Evolutionary conservation across 1,140 invertebrate species (phyloP), one percentile per base, ranked within the genome.

Genomic region (Battus philenor): DNA sequence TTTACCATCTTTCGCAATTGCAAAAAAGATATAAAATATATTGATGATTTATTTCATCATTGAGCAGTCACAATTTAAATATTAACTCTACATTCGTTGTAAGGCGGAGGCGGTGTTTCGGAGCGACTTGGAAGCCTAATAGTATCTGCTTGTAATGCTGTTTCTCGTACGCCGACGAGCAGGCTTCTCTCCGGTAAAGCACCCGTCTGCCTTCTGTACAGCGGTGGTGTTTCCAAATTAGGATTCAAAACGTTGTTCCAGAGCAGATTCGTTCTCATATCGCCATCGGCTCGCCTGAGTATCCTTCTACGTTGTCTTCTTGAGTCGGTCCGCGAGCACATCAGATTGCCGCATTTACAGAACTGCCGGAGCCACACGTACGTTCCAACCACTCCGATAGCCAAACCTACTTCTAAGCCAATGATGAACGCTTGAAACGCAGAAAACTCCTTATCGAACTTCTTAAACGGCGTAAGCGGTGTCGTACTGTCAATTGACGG

Each of bases 41-140:
- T n/a, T n/a, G n/a, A n/a, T n/a, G n/a, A n/a, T n/a, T n/a, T n/a
- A n/a, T n/a, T n/a, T n/a, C n/a, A n/a, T n/a, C n/a, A n/a, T n/a
- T n/a, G n/a, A n/a, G n/a, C 18, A 20, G 18, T 20, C 6, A 3
- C 2, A 2, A 20, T 24, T 33, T 24, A 70, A 51, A 63, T 51
- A 50, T 64, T 65, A n/a, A 66, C 33, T 4, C 62, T 50, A 16
- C 55, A 54, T 33, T 87, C 81, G 17, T 76, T 54, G 44, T 87
- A 87, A 0, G 82, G 76, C 1, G 86, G 86, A 1, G 86, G 86
- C 0, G 86, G 84, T 0, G 82, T 86, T 39, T 86, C 86, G 0
- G 64, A 47, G 1, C 71, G 45, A 33, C 53, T 45, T 0, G 57
- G 58, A 13, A 61, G 13, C 4, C 63, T 50, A 2, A 79, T 61